Base-by-base conservation (phyloP, 2,113 vertebrate species). In the Notothenia rossii region DNA sequence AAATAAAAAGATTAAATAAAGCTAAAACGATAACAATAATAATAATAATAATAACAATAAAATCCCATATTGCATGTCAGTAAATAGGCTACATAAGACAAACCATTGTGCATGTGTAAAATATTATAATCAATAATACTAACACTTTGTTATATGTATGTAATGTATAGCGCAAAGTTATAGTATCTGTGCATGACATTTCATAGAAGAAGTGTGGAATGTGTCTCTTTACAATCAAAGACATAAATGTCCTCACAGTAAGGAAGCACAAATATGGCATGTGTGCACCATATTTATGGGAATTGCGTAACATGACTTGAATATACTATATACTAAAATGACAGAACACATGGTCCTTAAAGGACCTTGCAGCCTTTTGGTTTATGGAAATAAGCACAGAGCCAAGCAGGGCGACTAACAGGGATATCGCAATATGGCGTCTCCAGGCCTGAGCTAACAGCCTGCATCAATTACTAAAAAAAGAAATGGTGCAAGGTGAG, bases 391-490 rank as follows among this genome's bases (percentile, higher is more conserved):
- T 15, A 61, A 7, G 1, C 58, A 14, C 20, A 15, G 3, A 22
- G 17, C 5, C 45, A 25, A 11, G 3, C 50, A 0, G 0, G 25
- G 46, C 69, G 60, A 5, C 2, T 29, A 43, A 54, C 33, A 6
- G 4, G 45, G 51, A 46, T 20, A 60, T 43, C 3, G 10, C 72
- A 3, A 11, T 15, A 20, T 68, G 22, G 72, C 45, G 55, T 69
- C 69, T 73, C 12, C 46, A 8, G 33, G 10, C 54, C 43, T 18
- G 20, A 76, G n/a, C 20, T n/a, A 63, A 11, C 66, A 83, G 74
- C 73, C 72, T 53, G 56, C 63, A 73, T 73, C 77, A 29, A 50
- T 43, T 25, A 25, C 82, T 62, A 33, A 85, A 72, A 72, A 58
- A 75, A 72, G 69, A 63, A 33, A 0, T 18, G 0, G 10, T 11